Evolutionary conservation across 2,113 vertebrate species (phyloP).

Genomic region (Takifugu flavidus): DNA sequence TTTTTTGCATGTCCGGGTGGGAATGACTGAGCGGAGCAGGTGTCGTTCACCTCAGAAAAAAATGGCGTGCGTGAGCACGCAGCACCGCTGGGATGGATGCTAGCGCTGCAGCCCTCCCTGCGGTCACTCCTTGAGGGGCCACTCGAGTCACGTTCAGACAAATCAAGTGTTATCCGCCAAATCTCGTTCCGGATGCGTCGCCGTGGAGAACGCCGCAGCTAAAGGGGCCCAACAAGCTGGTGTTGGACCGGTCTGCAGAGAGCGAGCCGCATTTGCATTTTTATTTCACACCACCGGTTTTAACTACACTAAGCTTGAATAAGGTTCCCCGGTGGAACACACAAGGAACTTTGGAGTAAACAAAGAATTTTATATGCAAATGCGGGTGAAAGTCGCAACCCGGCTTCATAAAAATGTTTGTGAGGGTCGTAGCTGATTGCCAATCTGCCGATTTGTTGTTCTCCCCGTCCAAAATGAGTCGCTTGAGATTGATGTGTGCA

Average conservation of each 20-base stretch:
- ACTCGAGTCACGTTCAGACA: conserved; percentile 51
- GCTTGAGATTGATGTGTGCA: conserved; percentile 7
- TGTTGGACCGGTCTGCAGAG: conserved; percentile 50
- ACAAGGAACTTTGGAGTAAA: conserved; percentile 68
- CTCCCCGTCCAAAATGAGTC: conserved; percentile 5
- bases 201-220: conserved; percentile 32
- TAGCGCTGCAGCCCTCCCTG: neutral
- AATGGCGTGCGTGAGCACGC: neutral
- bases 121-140: conserved; percentile 29
- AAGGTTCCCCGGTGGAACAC: conserved; percentile 71
- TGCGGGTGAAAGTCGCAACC: conserved; percentile 42
- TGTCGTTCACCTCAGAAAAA: neutral
- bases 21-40: conserved; percentile 3
- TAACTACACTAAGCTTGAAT: conserved; percentile 71
- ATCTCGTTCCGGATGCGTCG: conserved; percentile 35
- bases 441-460: conserved; percentile 31
- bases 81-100: neutral
- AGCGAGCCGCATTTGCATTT: conserved; percentile 71
- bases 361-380: conserved; percentile 75
- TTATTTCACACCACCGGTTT: conserved; percentile 60
- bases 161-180: conserved; percentile 61
- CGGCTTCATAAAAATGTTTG: conserved; percentile 50
- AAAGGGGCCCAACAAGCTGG: conserved; percentile 42
- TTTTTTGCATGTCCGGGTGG: conserved; percentile 10
- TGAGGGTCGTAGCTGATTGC: conserved; percentile 44